phyloP scores from a whole-genome alignment of 2,797 vertebrate genomes.

The Tangara arthus region DNA sequence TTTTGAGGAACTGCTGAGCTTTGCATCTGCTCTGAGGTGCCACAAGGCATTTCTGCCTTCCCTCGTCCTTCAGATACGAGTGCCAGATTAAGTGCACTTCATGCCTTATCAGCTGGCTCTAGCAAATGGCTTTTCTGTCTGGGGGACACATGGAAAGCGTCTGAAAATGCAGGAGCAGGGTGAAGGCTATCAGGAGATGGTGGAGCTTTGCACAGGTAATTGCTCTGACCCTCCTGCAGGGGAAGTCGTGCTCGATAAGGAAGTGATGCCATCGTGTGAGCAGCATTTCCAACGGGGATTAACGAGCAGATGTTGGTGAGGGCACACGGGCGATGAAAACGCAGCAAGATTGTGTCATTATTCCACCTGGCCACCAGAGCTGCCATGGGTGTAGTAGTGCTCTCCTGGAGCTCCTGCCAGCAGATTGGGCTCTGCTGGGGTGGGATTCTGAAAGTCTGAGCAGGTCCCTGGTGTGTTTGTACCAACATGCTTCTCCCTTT shows the following conservation, averaged over 20 bases:
- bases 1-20: neutral
- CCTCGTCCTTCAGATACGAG: neutral
- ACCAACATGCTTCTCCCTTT: neutral
- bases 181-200: neutral
- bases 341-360: neutral
- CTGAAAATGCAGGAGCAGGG: neutral
- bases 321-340: fast-evolving
- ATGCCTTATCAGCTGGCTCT: neutral
- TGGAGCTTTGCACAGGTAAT: neutral
- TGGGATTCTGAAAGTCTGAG: neutral
- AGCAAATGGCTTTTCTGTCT: neutral
- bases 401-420: neutral
- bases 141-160: fast-evolving
- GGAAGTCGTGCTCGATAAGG: neutral
- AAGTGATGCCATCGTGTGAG: neutral
- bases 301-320: neutral
- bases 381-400: fast-evolving
- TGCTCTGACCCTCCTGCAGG: neutral
- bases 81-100: neutral
- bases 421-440: neutral
- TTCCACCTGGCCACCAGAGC: neutral
- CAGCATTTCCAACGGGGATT: neutral
- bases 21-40: neutral
- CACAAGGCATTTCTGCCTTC: neutral
- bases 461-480: neutral